These are phyloP conservation scores for Daktulosphaira vitifoliae DNA, from an alignment of 1,140 invertebrate species.

Conservation along the genomic window DNA sequence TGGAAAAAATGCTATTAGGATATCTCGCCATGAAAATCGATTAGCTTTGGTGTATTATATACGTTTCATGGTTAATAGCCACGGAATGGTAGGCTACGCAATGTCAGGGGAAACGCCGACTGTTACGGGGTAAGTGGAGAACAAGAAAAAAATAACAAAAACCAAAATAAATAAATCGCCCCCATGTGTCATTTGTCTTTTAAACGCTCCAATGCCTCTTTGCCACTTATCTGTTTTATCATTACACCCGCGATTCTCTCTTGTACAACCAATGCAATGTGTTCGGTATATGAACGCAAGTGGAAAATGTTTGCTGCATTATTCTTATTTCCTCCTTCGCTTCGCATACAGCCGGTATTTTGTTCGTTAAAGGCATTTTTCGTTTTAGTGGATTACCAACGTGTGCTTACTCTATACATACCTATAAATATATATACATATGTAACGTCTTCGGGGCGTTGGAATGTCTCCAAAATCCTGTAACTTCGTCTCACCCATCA, in stretches of 20 bases:
- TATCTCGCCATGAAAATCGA: no score
- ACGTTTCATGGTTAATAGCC: background rate
- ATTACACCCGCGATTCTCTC: conserved; percentile 2
- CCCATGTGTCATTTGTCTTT: conserved; percentile 30
- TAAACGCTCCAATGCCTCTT: conserved; percentile 19
- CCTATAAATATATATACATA: no score
- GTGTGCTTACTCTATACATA: background rate
- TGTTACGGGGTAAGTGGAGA: background rate
- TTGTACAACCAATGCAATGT: background rate
- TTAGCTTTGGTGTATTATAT: no score
- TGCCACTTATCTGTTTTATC: conserved; percentile 28
- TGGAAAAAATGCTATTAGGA: no score
- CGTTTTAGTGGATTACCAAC: conserved; percentile 13
- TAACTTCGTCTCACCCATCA: background rate
- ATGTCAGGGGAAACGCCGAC: no score
- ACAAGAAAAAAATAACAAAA: background rate
- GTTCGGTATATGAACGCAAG: background rate
- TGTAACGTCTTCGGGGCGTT: background rate
- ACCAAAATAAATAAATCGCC: conserved; percentile 26
- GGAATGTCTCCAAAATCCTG: conserved; percentile 2
- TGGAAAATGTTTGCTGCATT: background rate
- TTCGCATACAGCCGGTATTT: background rate
- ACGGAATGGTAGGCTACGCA: background rate
- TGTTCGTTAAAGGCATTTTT: conserved; percentile 10
- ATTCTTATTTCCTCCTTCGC: background rate